Conservation (phyloP, 2,797 vertebrate genomes). For the Erethizon dorsatum region DNA sequence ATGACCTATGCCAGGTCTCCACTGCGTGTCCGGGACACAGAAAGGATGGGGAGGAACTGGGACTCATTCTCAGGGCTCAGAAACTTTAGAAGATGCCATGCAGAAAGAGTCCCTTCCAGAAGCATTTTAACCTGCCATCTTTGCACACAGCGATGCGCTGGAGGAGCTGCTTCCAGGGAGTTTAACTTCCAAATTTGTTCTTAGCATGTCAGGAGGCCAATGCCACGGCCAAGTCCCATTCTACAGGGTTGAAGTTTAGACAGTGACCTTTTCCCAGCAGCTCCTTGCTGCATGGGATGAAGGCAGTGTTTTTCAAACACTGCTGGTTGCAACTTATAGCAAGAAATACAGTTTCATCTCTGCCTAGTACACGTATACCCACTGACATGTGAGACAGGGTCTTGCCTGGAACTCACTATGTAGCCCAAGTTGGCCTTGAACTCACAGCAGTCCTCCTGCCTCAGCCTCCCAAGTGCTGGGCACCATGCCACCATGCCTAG, state of each 20-base stretch:
- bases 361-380: neutral
- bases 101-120: neutral
- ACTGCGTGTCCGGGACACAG: neutral
- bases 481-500: neutral
- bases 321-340: neutral
- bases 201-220: neutral
- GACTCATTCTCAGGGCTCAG: neutral
- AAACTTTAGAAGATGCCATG: neutral
- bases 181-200: neutral
- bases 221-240: neutral
- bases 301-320: neutral
- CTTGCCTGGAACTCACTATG: neutral
- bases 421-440: neutral
- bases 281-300: neutral
- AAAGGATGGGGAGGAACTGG: neutral
- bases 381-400: neutral
- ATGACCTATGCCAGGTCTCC: neutral
- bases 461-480: neutral
- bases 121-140: neutral
- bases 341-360: slow-evolving; percentile 40
- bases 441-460: neutral
- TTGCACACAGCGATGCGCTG: neutral
- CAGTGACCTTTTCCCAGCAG: neutral
- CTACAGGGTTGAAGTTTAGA: neutral
- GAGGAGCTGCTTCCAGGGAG: neutral